Base-by-base conservation (phyloP, 2,113 vertebrate genomes). In the Cricetomys ansorgei region DNA sequence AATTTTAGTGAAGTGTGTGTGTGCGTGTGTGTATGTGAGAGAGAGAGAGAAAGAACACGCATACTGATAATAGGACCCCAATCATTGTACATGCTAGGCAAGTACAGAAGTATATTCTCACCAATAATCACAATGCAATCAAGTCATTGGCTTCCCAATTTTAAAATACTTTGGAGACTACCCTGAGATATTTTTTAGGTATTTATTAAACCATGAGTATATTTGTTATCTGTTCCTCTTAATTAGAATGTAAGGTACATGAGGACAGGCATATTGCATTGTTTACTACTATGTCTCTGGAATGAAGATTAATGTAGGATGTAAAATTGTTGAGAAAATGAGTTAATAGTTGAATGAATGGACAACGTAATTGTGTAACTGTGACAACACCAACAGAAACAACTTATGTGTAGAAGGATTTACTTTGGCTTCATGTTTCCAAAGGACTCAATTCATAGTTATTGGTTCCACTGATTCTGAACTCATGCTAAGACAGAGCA, bases 91-190 rank as follows among this genome's bases (percentile, higher is more conserved):
- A n/a, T 37, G 43, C 45, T 29, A 88, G 64, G 43, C 1, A 43
- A 73, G 27, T 16, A 50, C 27, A 21, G 53, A 73, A n/a, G 37
- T 43, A 21, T 16, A 19, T 29, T 31, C 25, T 11, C 1, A 57
- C 16, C 48, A 34, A 25, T 65, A 75, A 45, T 43, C 27, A 34
- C 34, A 45, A 40, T 13, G 11, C 12, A 55, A 69, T 50, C 37
- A 79, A 86, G 70, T 87, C 50, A 88, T 17, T 92, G n/a, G 59
- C 57, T 92, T 95, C 65, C 37, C 31, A 37, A 75, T 77, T 87
- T 94, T 87, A 59, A 96, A 95, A 15, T 92, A 75, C 40, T 69
- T 93, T 21, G 4, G 15, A 34, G 8, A 85, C 55, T 34, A 17
- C 48, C 25, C 50, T 65, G 8, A 79, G 94, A 87, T n/a, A 40